Conservation (phyloP, 2,797 vertebrate species). For the Falco novaeseelandiae region DNA sequence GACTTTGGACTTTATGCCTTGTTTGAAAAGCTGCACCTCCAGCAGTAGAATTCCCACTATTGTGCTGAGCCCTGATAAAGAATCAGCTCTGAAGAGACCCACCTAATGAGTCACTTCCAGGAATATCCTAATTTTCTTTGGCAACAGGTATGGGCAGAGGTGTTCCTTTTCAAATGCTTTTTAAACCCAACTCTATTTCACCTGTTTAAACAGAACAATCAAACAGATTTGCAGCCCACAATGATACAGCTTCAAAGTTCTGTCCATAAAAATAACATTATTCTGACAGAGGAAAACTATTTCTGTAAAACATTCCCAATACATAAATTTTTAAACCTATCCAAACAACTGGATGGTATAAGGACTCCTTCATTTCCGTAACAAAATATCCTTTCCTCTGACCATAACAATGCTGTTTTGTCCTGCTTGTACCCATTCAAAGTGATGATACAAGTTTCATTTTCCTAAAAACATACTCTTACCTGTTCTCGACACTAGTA, state of each 20-base stretch:
- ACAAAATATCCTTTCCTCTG: background rate
- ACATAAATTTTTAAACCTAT: background rate
- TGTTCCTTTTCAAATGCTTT: background rate
- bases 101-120: conserved; percentile 48
- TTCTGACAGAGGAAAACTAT: background rate
- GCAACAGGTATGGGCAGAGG: background rate
- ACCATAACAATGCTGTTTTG: background rate
- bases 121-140: conserved; percentile 3
- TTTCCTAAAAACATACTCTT: background rate
- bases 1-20: conserved; percentile 21
- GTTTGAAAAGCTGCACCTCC: background rate
- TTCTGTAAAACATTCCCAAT: background rate
- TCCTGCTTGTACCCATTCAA: background rate
- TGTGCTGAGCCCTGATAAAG: conserved; percentile 30
- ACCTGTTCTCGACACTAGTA: background rate
- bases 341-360: background rate
- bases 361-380: background rate
- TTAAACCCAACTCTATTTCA: background rate
- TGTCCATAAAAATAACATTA: background rate
- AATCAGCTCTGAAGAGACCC: background rate
- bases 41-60: conserved; percentile 29
- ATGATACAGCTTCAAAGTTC: background rate
- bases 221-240: background rate
- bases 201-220: background rate
- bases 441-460: background rate